Conservation (phyloP, 2,888 invertebrate species). For the Euplexia lucipara region DNA sequence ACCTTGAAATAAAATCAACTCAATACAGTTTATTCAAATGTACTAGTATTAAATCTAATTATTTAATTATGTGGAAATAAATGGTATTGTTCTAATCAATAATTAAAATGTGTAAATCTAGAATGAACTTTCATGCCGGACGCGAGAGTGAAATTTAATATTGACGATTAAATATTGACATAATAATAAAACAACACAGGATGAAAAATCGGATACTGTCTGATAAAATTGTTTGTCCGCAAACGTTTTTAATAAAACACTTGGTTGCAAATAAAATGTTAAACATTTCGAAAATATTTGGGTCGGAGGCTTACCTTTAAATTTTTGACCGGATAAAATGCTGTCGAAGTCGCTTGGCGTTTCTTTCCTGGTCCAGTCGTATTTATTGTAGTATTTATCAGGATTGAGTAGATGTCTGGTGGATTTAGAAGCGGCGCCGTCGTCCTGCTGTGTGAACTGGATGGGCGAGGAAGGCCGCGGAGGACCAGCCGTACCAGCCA, state of each 20-base stretch:
- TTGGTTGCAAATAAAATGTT: constrained; percentile 44
- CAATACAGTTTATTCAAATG: too few relatives aligned
- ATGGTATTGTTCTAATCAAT: constrained; percentile 4
- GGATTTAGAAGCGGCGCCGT: constrained; percentile 94
- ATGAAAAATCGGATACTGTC: constrained; percentile 67
- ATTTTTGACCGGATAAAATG: constrained; percentile 83
- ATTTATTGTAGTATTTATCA: constrained; percentile 92
- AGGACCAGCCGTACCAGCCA: constrained; percentile 94
- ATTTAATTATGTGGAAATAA: too few relatives aligned
- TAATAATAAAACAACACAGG: constrained; percentile 65
- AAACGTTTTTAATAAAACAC: constrained; percentile 62
- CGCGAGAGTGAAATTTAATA: constrained; percentile 66
- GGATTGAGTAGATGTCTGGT: constrained; percentile 95
- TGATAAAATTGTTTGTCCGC: constrained; percentile 67
- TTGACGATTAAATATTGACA: constrained; percentile 71
- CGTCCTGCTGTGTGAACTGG: constrained; percentile 95
- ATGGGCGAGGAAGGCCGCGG: constrained; percentile 94
- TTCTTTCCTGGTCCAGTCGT: constrained; percentile 90
- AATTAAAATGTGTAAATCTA: constrained; percentile 20
- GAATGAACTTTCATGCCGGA: constrained; percentile 35
- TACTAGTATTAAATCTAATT: too few relatives aligned
- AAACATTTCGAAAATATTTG: neutral
- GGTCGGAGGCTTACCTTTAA: constrained; percentile 79
- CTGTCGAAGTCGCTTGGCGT: constrained; percentile 87
- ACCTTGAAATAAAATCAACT: too few relatives aligned